phyloP scores from a whole-genome alignment of 2,797 vertebrate species.

The Gambelia wislizenii region DNA sequence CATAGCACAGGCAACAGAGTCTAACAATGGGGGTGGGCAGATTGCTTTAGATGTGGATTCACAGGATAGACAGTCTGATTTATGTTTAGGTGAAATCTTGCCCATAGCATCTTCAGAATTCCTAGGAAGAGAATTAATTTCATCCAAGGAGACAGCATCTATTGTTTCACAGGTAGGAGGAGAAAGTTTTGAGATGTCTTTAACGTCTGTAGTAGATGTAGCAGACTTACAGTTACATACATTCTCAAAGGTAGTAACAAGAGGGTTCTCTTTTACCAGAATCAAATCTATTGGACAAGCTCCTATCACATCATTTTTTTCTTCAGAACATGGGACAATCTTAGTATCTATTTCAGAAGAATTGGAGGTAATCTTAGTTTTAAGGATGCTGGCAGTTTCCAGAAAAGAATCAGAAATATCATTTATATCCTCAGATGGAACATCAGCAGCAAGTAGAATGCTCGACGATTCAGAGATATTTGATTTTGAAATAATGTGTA shows the following conservation, averaged over 20 bases:
- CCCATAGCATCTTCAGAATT: constrained; percentile 10
- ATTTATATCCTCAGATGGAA: background rate
- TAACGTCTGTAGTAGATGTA: constrained; percentile 40
- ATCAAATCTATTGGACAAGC: constrained; percentile 46
- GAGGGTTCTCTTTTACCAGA: constrained; percentile 16
- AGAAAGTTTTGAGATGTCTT: constrained; percentile 34
- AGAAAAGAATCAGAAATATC: constrained; percentile 29
- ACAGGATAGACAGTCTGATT: constrained; percentile 18
- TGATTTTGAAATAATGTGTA: background rate
- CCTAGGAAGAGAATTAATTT: background rate
- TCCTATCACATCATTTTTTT: constrained; percentile 4
- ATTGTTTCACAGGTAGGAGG: constrained; percentile 18
- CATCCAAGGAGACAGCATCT: background rate
- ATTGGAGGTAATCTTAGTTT: constrained; percentile 20
- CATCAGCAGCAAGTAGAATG: constrained; percentile 20
- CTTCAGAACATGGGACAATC: constrained; percentile 14
- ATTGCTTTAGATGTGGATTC: background rate
- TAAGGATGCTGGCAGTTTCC: constrained; percentile 19
- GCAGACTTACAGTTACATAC: constrained; percentile 32
- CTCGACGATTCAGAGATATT: background rate
- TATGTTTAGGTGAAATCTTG: constrained; percentile 9
- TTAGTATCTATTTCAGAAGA: constrained; percentile 14
- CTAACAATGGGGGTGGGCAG: constrained; percentile 30
- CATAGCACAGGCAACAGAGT: constrained; percentile 27
- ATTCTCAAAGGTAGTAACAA: constrained; percentile 25